Base-by-base conservation (phyloP, 1,140 invertebrate species). In the Chlorops oryzae region DNA sequence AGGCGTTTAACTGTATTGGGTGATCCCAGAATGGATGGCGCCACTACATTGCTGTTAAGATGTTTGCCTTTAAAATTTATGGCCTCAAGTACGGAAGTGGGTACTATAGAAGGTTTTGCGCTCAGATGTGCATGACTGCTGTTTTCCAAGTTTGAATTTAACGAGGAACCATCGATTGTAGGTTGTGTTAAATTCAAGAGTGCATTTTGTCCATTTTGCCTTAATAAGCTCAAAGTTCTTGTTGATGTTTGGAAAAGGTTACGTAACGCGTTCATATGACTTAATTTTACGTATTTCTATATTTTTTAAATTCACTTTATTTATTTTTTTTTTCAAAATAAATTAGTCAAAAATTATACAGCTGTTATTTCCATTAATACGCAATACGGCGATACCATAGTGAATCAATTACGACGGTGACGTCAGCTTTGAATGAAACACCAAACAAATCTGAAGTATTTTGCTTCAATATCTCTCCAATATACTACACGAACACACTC, bases 231-330 rank as follows among this genome's bases (percentile, higher is more conserved):
- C 5, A 70, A 51, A 5, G 66, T 69, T 32, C 66, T n/a, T n/a
- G n/a, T n/a, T n/a, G n/a, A 62, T 45, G 63, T 63, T 24, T 60
- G 64, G 15, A 70, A 70, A 40, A 70, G 58, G 51, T 70, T 66
- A 58, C 66, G 66, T 60, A 70, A 66, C 56, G 66, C 57, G 40
- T 70, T 66, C 66, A 70, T 67, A n/a, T n/a, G n/a, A n/a, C n/a
- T n/a, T n/a, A n/a, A n/a, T n/a, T n/a, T n/a, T n/a, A n/a, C n/a
- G n/a, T 45, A 20, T 45, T 45, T 43, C 23, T n/a, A 25, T 34
- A 15, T 17, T 15, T n/a, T 18, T 34, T 45, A 32, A 5, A n/a
- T 45, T 35, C 17, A 5, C 18, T 18, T 39, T 39, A 39, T 6
- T 39, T 18, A 15, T 41, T 21, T 41, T 41, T 22, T n/a, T 39